A percentile compares a stretch with the other conserved stretches of the same genome.
Evolutionary conservation across 2,113 vertebrate genomes (phyloP).

Genomic region (Carettochelys insculpta): DNA sequence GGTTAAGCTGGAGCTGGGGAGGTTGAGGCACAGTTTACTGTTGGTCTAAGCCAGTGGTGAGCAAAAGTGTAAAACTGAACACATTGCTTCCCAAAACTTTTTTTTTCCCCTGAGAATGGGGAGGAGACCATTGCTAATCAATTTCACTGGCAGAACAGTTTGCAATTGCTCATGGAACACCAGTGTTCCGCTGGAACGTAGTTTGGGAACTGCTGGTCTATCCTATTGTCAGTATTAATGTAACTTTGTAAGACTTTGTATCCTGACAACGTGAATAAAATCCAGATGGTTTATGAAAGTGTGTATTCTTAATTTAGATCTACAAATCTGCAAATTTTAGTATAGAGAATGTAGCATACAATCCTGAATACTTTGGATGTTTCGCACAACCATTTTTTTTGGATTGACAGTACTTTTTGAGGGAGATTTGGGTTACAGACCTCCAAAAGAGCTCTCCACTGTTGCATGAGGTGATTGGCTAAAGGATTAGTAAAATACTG

Average conservation of each 20-base stretch:
- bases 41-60: no score
- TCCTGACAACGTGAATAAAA: neutral
- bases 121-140: no score
- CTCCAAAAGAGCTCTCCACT: conserved; percentile 50
- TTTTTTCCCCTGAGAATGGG: no score
- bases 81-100: no score
- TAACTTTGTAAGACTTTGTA: neutral
- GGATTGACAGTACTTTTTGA: conserved; percentile 36
- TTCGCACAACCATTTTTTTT: no score
- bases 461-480: conserved; percentile 77
- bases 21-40: no score
- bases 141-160: no score
- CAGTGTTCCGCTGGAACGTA: no score
- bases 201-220: no score
- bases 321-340: neutral
- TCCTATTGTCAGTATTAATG: neutral
- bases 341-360: neutral
- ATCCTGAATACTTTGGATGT: neutral
- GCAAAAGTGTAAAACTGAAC: no score
- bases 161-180: no score
- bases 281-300: neutral
- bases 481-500: conserved; percentile 79
- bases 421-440: conserved; percentile 74
- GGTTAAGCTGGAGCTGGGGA: no score
- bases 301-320: neutral